phyloP scores from a whole-genome alignment of 2,888 invertebrate species.

The Cantharis rufa region DNA sequence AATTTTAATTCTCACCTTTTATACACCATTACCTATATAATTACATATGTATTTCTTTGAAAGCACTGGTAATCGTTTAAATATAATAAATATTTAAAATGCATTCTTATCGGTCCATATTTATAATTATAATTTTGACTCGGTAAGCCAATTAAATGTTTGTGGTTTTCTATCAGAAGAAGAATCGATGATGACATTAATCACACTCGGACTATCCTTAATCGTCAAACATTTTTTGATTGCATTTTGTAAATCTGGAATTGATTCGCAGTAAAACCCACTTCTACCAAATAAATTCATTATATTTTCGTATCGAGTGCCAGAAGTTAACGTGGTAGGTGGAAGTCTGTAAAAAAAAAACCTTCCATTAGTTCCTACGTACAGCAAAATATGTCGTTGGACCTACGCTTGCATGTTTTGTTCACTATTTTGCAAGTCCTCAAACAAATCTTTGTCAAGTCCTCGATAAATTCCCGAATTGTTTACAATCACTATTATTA shows the following conservation, averaged over 20 bases:
- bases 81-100: neutral
- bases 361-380: neutral
- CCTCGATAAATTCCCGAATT: slow-evolving; percentile 96
- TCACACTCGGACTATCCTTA: slow-evolving; percentile 78
- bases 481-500: slow-evolving; percentile 89
- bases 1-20: neutral
- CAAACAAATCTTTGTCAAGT: slow-evolving; percentile 74
- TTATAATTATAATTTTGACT: slow-evolving; percentile 75
- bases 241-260: slow-evolving; percentile 75
- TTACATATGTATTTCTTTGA: neutral
- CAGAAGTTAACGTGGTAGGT: slow-evolving; percentile 77
- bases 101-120: neutral
- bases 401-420: slow-evolving; percentile 60
- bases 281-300: slow-evolving; percentile 82
- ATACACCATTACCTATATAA: no score
- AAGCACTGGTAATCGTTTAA: no score
- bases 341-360: slow-evolving; percentile 69
- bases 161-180: slow-evolving; percentile 89
- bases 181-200: slow-evolving; percentile 89
- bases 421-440: slow-evolving; percentile 69
- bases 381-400: neutral
- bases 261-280: slow-evolving; percentile 79
- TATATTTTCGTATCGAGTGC: slow-evolving; percentile 88
- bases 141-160: slow-evolving; percentile 89
- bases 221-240: slow-evolving; percentile 69